Evolutionary conservation across 2,797 vertebrate species (phyloP).

Genomic region (Channa striata): DNA sequence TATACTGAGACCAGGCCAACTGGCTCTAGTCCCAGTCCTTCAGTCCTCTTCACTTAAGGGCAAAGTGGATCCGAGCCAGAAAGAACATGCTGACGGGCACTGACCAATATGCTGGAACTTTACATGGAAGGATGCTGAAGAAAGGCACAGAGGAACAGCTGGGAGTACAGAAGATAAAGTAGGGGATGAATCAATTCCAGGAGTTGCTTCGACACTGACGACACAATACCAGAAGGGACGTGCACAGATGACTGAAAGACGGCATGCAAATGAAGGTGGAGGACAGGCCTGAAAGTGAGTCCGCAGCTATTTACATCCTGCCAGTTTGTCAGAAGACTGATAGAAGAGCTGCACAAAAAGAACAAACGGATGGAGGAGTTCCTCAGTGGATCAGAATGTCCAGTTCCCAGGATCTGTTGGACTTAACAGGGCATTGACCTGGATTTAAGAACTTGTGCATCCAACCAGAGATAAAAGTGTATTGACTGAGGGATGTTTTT

Average conservation of each 20-base stretch:
- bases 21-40: constrained; percentile 72
- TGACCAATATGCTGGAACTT: constrained; percentile 40
- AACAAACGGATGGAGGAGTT: constrained; percentile 17
- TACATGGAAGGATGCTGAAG: constrained; percentile 39
- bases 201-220: constrained; percentile 19
- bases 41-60: constrained; percentile 70
- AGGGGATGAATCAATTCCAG: constrained; percentile 27
- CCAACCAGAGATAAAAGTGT: too few relatives aligned
- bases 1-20: constrained; percentile 63
- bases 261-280: constrained; percentile 35
- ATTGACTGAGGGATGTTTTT: not conserved
- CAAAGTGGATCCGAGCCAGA: constrained; percentile 61
- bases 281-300: constrained; percentile 11
- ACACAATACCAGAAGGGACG: constrained; percentile 6
- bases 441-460: constrained; percentile 30
- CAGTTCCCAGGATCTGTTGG: constrained; percentile 42
- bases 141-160: constrained; percentile 16
- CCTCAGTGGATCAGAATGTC: constrained; percentile 38
- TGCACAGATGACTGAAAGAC: constrained; percentile 18
- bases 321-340: constrained; percentile 43
- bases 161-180: constrained; percentile 8
- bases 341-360: constrained; percentile 34
- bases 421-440: constrained; percentile 13
- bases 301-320: constrained; percentile 28
- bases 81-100: constrained; percentile 42